Conservation (phyloP, 2,113 vertebrate genomes). For the Anoura caudifer region DNA sequence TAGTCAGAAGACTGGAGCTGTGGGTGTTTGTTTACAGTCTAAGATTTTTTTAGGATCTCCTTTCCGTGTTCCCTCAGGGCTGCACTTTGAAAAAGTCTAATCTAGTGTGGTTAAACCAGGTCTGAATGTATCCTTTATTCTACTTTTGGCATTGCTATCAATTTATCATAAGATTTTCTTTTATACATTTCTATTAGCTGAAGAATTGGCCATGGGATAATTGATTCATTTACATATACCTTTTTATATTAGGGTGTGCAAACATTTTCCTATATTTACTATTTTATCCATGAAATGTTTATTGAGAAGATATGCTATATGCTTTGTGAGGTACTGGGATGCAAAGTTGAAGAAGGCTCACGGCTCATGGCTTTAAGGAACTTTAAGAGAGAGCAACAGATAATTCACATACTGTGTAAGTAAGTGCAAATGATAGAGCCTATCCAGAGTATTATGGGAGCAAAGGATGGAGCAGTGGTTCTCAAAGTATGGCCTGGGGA, state of each 20-base stretch:
- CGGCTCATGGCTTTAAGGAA: background rate
- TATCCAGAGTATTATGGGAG: background rate
- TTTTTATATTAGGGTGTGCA: background rate
- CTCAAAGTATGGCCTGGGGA: background rate
- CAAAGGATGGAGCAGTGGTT: background rate
- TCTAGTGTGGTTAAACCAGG: background rate
- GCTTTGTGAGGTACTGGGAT: background rate
- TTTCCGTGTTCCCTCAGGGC: slow-evolving; percentile 34
- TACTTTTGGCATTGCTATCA: background rate
- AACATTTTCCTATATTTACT: background rate
- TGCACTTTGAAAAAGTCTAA: slow-evolving; percentile 19
- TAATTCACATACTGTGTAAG: background rate
- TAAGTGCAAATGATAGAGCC: background rate
- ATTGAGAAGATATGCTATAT: background rate
- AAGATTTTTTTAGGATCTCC: slow-evolving; percentile 15
- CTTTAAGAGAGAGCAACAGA: background rate
- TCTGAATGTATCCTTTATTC: slow-evolving; percentile 51
- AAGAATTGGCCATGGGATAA: background rate
- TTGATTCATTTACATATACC: background rate
- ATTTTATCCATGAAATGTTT: background rate
- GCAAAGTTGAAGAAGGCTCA: background rate
- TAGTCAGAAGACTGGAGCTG: slow-evolving; percentile 15
- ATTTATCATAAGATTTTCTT: slow-evolving; percentile 26
- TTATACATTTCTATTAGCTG: background rate
- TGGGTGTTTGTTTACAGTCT: slow-evolving; percentile 50